Percentiles rank a stretch among this genome's conserved stretches.
phyloP scores from a whole-genome alignment of 2,888 invertebrate genomes.

The Nipponacmea schrenckii region DNA sequence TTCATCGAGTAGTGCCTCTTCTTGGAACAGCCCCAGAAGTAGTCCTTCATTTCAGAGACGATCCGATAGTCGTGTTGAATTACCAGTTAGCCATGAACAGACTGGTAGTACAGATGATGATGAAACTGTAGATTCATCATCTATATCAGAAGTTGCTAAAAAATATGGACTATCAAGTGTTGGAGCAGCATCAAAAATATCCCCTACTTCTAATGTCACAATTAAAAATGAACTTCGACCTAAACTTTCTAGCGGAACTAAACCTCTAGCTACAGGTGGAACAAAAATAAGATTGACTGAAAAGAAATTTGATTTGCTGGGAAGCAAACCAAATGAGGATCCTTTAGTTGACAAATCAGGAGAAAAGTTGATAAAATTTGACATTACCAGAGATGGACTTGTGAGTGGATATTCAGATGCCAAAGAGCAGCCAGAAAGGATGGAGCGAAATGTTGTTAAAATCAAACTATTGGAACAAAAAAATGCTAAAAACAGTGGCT shows the following conservation, averaged over 20 bases:
- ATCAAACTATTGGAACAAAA: neutral
- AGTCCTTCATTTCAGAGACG: constrained; percentile 14
- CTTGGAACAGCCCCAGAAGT: neutral
- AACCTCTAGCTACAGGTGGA: neutral
- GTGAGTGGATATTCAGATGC: neutral
- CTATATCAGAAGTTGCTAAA: neutral
- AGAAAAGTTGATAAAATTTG: neutral
- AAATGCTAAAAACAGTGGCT: neutral
- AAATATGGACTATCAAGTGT: constrained; percentile 1
- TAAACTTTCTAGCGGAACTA: neutral
- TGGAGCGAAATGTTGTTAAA: neutral
- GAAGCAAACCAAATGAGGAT: neutral
- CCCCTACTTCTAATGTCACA: neutral
- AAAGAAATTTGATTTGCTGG: constrained; percentile 1
- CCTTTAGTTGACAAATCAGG: neutral
- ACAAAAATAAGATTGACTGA: neutral
- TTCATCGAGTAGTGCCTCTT: constrained; percentile 4
- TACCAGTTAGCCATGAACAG: constrained; percentile 26
- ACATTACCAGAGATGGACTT: neutral
- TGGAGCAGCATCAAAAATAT: constrained; percentile 1
- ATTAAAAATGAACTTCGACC: neutral
- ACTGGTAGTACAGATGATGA: constrained; percentile 13
- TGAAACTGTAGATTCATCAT: constrained; percentile 2
- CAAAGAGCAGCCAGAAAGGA: neutral
- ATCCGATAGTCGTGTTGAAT: constrained; percentile 22